Evolutionary conservation across 2,797 vertebrate species (phyloP), one percentile per base, ranked within the genome.

Genomic region (Enteromius mattozi): DNA sequence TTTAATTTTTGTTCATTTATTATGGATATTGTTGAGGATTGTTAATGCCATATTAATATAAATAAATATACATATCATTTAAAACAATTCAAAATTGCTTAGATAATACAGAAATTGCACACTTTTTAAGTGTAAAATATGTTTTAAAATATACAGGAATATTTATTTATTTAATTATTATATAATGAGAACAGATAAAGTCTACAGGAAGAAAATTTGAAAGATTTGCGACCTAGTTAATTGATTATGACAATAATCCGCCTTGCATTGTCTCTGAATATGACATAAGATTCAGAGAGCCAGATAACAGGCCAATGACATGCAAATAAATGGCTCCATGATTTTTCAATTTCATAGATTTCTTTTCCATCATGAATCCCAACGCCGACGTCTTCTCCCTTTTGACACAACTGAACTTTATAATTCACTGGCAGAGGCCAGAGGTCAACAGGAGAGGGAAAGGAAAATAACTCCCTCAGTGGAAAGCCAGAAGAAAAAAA

Each of bases 391-490:
- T 95, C 90, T 94, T 95, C 93, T 95, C 96, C 93, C 92, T 94
- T 95, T 86, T 93, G 93, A 96, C 86, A 88, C 94, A 94, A 89
- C 94, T 96, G 94, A 96, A 96, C 94, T 95, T 97, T 97, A 98
- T 97, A 98, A 98, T 96, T 96, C 95, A 94, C 95, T 95, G 94
- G 94, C 94, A 94, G 93, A 93, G 94, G 96, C 97, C 96, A 95
- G 93, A 94, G 97, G 97, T 97, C 96, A 97, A 96, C 92, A 92
- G 92, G 92, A 93, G 91, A 91, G 91, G 93, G 92, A 92, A 95
- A 88, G 86, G 92, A 96, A 97, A 97, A 96, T 97, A 96, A 95
- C 95, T 96, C 93, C 92, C 94, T 91, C 90, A 89, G 92, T 93
- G 92, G 91, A 93, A 93, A 94, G 66, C 27, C 42, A 35, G 40